phyloP scores from a whole-genome alignment of 2,113 vertebrate species.

The Rynchops niger region DNA sequence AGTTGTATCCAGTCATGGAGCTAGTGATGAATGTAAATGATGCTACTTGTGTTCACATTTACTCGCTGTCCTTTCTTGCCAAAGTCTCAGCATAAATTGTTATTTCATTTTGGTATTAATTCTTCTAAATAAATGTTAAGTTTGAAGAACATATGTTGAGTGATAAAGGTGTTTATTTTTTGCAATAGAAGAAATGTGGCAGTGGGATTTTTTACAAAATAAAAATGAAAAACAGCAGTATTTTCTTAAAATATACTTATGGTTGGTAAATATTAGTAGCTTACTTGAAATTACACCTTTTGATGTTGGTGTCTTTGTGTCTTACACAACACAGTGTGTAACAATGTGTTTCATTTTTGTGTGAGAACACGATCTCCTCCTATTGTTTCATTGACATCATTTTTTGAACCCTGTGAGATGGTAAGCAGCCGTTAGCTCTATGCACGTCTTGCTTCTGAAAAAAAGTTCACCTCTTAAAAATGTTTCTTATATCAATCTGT shows the following conservation, averaged over 20 bases:
- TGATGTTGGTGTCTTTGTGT: neutral
- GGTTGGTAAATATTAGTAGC: neutral
- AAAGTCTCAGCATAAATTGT: neutral
- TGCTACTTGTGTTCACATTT: neutral
- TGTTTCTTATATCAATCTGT: neutral
- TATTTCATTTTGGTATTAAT: neutral
- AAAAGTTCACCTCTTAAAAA: neutral
- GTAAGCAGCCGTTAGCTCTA: neutral
- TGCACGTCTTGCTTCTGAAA: neutral
- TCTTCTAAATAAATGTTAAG: neutral
- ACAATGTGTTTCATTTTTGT: neutral
- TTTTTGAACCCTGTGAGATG: neutral
- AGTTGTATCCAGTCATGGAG: accelerated
- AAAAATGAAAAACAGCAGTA: neutral
- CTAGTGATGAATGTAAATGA: neutral
- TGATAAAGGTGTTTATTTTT: neutral
- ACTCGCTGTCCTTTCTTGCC: neutral
- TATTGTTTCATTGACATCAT: neutral
- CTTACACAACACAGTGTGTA: neutral
- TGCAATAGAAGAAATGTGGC: neutral
- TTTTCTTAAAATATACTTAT: neutral
- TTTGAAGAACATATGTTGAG: neutral
- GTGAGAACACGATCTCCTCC: neutral
- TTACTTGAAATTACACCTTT: neutral
- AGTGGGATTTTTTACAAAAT: neutral